Base-by-base conservation (phyloP, 2,888 invertebrate species). In the Sialis fuliginosa region DNA sequence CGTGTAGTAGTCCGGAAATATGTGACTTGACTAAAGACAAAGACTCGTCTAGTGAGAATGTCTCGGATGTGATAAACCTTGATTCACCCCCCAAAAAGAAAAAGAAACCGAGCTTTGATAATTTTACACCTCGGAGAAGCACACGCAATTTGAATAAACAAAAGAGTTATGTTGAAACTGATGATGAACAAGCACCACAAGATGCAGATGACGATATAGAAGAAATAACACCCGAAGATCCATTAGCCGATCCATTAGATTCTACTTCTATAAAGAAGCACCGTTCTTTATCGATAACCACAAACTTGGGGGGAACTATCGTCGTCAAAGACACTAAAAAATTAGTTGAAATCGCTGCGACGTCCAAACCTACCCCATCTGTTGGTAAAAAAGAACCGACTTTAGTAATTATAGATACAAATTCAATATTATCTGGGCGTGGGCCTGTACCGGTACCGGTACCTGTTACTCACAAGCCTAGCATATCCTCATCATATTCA, bases 321-420 rank as follows among this genome's bases (percentile, higher is more conserved):
- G 75, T 81, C 42, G 77, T 81, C 1, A 82, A 77, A 60, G 79
- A 82, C 56, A 79, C 82, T 1, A 83, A 81, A 60, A 69, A 75
- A 47, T 64, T 81, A 51, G 77, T 78, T 2, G 79, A 81, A 60
- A 78, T 81, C 54, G 79, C 81, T 7, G 71, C 76, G 9, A 79
- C 77, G 55, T 70, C 72, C 39, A 61, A 49, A 34, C 70, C 72
- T 40, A 65, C 63, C 57, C 53, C 54, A 46, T 58, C 57, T 46
- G 58, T 69, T 44, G 71, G 70, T 44, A 76, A 81, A 59, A 79
- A 85, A 56, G 77, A 86, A 61, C 79, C 81, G 0, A 81, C 81
- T 6, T 67, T 85, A 53, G 83, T 85, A 33, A 82, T 86, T 44
- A 82, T 86, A 53, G 85, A 86, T 58, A 81, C 83, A 8, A 81